Base-by-base conservation (phyloP, 2,888 invertebrate species). In the Acrobasis consociella region DNA sequence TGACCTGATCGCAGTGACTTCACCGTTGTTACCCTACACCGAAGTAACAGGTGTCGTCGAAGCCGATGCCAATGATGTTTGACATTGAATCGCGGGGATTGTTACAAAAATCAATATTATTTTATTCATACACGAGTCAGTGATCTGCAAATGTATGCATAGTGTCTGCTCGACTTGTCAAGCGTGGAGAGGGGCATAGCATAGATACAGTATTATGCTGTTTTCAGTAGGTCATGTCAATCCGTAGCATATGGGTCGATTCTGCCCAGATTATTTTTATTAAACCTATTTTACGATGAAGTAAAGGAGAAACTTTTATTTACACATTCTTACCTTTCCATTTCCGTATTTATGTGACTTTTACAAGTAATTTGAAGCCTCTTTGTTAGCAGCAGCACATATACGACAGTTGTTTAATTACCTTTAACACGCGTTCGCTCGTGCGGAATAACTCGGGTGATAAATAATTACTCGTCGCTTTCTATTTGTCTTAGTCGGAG, bases 31-130 rank as follows among this genome's bases (percentile, higher is more conserved):
- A 31, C 31, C 67, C 62, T 69, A 73, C 71, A 68, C 67, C 53
- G 72, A 80, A 85, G 87, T 89, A 87, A 89, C 88, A 89, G 88
- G 89, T 89, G 88, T 87, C 73, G 78, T 76, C 72, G 72, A 72
- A 78, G 73, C 69, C 70, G 69, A 68, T 73, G 71, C 70, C 72
- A 75, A 70, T 73, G 66, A 64, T 64, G 73, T 72, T 77, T 82
- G 80, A 80, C 81, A 80, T 83, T 82, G 82, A 78, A 78, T 73
- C 69, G 68, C 65, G 61, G 62, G 69, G 68, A 69, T 76, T 75
- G 66, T 73, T 68, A 73, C 72, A 68, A 74, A 80, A 83, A 83
- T 81, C 79, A 75, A 80, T 81, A 79, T 67, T 62, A 71, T 71
- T 70, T 73, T 68, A 64, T 71, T 71, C 62, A 59, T 58, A 64